Evolutionary conservation across 2,797 vertebrate species (phyloP).

Genomic region (Cynodonichthys magdalenae): DNA sequence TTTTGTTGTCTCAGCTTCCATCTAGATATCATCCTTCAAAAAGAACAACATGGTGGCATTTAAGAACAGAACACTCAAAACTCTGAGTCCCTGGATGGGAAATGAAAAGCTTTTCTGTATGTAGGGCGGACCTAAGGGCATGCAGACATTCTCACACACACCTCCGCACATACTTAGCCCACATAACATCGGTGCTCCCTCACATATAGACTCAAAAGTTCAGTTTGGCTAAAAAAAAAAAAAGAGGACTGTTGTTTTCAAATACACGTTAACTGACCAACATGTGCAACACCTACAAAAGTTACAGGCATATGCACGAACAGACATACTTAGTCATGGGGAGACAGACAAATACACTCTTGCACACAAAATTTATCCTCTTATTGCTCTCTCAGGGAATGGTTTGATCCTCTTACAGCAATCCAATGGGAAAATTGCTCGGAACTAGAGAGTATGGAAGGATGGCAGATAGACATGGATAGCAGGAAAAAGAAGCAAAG

Average conservation of each 20-base stretch:
- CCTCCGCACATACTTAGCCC: constrained; percentile 8
- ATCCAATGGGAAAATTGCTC: constrained; percentile 63
- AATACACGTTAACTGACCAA: constrained; percentile 1
- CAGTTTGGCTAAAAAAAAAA: background rate
- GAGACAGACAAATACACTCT: constrained; percentile 11
- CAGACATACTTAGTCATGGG: background rate
- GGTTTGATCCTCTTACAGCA: constrained; percentile 73
- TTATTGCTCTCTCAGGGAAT: constrained; percentile 70
- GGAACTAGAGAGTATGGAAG: constrained; percentile 58
- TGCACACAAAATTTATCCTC: constrained; percentile 65
- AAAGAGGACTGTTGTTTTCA: constrained; percentile 1
- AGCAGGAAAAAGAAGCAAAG: constrained; percentile 6
- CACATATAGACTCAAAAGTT: constrained; percentile 5
- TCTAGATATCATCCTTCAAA: constrained; percentile 22
- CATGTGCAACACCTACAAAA: constrained; percentile 17
- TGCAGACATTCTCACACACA: constrained; percentile 9
- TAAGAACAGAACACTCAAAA: constrained; percentile 33
- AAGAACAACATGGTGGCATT: constrained; percentile 22
- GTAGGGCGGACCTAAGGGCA: constrained; percentile 40
- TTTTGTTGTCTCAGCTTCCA: constrained; percentile 9
- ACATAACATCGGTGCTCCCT: background rate
- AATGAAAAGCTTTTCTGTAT: constrained; percentile 47
- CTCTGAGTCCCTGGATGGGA: constrained; percentile 40
- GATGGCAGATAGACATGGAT: constrained; percentile 27
- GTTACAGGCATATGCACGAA: background rate